Percentiles rank a stretch among this genome's conserved stretches.
Evolutionary conservation across 2,113 vertebrate genomes (phyloP).

Genomic region (Xyrauchen texanus): DNA sequence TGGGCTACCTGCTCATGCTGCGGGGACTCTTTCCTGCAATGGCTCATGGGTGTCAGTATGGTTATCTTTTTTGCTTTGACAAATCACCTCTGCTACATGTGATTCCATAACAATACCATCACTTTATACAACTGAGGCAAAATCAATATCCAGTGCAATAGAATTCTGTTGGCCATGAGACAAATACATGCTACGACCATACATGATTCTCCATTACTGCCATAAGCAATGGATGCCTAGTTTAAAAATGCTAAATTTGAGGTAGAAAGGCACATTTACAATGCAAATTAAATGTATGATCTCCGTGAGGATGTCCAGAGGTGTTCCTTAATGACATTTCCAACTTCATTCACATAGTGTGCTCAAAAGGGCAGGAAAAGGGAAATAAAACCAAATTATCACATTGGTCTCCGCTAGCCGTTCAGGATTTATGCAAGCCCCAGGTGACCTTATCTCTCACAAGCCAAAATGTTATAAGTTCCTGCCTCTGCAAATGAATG

Average conservation of each 20-base stretch:
- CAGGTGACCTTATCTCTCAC: constrained; percentile 37
- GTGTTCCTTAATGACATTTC: constrained; percentile 59
- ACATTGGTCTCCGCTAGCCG: constrained; percentile 32
- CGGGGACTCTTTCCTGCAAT: constrained; percentile 15
- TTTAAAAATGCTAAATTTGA: too few species aligned
- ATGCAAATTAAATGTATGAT: constrained; percentile 44
- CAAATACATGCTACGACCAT: background rate
- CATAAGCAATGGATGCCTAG: background rate
- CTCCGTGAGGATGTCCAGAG: constrained; percentile 50
- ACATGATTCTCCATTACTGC: background rate
- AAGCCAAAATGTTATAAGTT: constrained; percentile 23
- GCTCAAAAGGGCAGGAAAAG: constrained; percentile 52
- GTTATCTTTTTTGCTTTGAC: constrained; percentile 31
- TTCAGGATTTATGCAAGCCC: constrained; percentile 38
- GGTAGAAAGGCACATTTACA: constrained; percentile 43
- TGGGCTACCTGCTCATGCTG: constrained; percentile 42
- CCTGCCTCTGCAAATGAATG: constrained; percentile 1
- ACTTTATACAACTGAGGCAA: constrained; percentile 13
- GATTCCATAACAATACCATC: background rate
- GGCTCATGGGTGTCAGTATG: constrained; percentile 17
- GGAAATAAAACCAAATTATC: constrained; percentile 47
- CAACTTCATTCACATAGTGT: constrained; percentile 26
- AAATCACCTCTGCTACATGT: constrained; percentile 26
- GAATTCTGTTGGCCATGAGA: constrained; percentile 7
- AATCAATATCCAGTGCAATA: constrained; percentile 30